A percentile compares a stretch with the other conserved stretches of the same genome.
Evolutionary conservation across 2,888 invertebrate species (phyloP).

Genomic region (Aphodius sticticus): DNA sequence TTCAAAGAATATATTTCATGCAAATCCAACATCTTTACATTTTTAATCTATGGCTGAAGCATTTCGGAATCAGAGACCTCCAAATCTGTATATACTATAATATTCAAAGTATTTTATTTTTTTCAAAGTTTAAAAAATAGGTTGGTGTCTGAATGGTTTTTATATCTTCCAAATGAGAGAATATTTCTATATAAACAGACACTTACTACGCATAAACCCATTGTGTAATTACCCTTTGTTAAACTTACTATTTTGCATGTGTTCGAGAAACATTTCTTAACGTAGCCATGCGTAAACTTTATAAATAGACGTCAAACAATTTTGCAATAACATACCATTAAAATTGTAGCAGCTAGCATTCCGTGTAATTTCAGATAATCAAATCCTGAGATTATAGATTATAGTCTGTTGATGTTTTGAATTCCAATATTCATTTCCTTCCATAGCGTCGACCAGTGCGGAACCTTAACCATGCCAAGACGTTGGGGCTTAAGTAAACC

Average conservation of each 20-base stretch:
- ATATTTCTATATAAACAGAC: neutral
- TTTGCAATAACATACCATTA: neutral
- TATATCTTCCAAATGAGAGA: no score
- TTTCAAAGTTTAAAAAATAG: no score
- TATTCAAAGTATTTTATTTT: no score
- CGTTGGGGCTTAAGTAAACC: constrained; percentile 51
- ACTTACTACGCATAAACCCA: no score
- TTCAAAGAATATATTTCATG: no score
- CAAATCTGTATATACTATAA: no score
- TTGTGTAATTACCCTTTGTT: no score
- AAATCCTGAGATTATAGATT: neutral
- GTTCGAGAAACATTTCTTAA: neutral
- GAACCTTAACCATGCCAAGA: constrained; percentile 50
- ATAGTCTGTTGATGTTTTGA: neutral
- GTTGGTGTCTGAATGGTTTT: no score
- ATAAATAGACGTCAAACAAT: neutral
- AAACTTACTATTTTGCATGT: no score
- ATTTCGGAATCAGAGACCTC: no score
- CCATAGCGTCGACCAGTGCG: constrained; percentile 34
- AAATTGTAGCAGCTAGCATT: neutral
- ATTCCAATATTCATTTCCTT: neutral
- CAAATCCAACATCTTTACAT: no score
- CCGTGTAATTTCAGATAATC: neutral
- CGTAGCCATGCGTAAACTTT: neutral
- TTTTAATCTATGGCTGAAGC: no score